Base-by-base conservation (phyloP, 2,888 invertebrate genomes). In the Diploptera punctata region DNA sequence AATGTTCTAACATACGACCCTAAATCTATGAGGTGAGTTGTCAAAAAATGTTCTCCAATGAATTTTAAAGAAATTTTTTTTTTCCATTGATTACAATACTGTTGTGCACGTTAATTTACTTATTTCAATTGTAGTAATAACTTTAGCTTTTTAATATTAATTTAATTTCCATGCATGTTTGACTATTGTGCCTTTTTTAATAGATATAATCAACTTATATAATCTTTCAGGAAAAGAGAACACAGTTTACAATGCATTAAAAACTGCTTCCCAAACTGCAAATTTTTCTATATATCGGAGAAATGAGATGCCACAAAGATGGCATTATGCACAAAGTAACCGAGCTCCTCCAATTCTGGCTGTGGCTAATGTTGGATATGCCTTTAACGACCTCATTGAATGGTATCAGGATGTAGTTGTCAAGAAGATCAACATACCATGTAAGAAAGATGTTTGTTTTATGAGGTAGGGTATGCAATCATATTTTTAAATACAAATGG, bases 341-440 rank as follows among this genome's bases (percentile, higher is more conserved):
- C 82, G 92, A 65, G 83, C 89, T 16, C 87, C 88, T 24, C 88
- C 89, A 0, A 87, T 92, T 74, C 82, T 91, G 67, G 82, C 88
- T 1, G 82, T 90, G 33, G 89, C 91, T 0, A 86, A 90, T 75
- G 82, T 86, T 33, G 88, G 88, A 16, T 91, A 89, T 81, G 87
- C 83, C 1, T 87, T 90, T 77, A 86, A 89, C 75, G 87, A 87
- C 79, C 79, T 89, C 5, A 47, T 47, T 7, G 54, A 82, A 82
- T 67, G 77, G 86, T 77, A 81, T 84, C 61, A 77, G 82, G 72
- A 78, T 79, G 33, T 85, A 82, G 73, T 84, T 86, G 76, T 80
- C 86, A 73, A 84, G 82, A 74, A 80, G 87, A 87, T 82, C 79
- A 77, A 75, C 61, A 38, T 31, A 18, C 47, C 72, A 29, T 47